Evolutionary conservation across 2,888 invertebrate species (phyloP), one percentile per base, ranked within the genome.

Genomic region (Stramonita haemastoma): DNA sequence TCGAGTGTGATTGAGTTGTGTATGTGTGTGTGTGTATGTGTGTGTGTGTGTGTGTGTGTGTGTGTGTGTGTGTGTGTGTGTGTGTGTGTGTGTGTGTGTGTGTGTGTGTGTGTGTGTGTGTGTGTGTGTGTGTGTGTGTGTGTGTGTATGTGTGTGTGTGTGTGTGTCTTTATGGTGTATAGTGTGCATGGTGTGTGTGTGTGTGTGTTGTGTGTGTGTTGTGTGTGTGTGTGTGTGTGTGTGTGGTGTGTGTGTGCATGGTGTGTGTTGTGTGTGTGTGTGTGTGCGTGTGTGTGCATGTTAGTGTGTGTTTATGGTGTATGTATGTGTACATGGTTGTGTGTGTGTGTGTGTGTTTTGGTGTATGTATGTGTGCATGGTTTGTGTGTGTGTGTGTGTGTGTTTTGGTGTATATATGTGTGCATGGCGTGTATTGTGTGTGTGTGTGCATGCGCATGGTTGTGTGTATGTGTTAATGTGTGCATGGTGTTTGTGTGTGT

Each of bases 251-350:
- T 77, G 77, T n/a, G 66, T 66, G 66, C 13, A 13, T 66, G 66
- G 77, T 77, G 29, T 77, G 29, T 77, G 77, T n/a, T 77, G 77
- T n/a, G 29, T 77, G 77, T n/a, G 29, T 77, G 77, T 77, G 29
- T 77, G 4, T 77, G 77, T 77, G n/a, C n/a, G 29, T 77, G 8
- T 46, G 46, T 46, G 46, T 46, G 46, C 8, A 5, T 46, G 46
- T 2, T 2, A 46, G 8, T 46, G 8, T 46, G 8, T 46, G 46
- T 46, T 2, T 46, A 8, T 46, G 46, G 46, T 46, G 46, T 8
- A 8, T 46, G 46, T 8, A 46, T 46, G 46, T 46, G 46, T 46
- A 46, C 46, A 46, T 46, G 46, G 46, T 46, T 73, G 73, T 73
- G 73, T 73, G 26, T n/a, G n/a, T n/a, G n/a, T n/a, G n/a, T n/a